Evolutionary conservation across 1,140 invertebrate species (phyloP).

Genomic region (Drosophila orena): DNA sequence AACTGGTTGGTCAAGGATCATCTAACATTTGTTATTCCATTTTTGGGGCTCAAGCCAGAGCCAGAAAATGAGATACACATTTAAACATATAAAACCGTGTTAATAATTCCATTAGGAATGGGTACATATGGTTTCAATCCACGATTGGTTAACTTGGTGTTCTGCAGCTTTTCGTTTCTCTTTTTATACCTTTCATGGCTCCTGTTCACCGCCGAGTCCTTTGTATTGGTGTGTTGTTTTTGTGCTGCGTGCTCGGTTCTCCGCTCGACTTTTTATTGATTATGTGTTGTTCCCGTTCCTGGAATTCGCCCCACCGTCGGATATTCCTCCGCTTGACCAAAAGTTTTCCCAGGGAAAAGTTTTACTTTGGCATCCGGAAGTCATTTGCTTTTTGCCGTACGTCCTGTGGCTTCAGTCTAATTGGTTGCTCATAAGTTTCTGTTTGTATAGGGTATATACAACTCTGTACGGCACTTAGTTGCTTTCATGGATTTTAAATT

Average conservation of each 20-base stretch:
- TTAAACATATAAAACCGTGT: not conserved
- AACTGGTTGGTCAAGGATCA: not conserved
- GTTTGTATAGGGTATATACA: not conserved
- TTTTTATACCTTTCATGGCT: slow-evolving; percentile 12
- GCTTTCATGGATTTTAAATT: not conserved
- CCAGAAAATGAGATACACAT: too few relatives aligned
- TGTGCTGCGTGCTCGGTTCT: slow-evolving; percentile 51
- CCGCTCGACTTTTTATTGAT: slow-evolving; percentile 69
- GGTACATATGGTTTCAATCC: not conserved
- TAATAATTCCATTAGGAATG: not conserved
- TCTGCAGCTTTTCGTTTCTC: slow-evolving; percentile 14
- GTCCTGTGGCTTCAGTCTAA: slow-evolving; percentile 55
- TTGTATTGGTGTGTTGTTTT: slow-evolving; percentile 18
- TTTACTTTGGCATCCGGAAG: slow-evolving; percentile 50
- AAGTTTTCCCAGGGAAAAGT: slow-evolving; percentile 25
- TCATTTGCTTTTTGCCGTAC: slow-evolving; percentile 49
- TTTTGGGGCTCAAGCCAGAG: too few relatives aligned
- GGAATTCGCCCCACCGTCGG: slow-evolving; percentile 13
- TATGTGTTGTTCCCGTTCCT: slow-evolving; percentile 47
- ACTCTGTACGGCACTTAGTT: too few relatives aligned
- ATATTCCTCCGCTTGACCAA: slow-evolving; percentile 14
- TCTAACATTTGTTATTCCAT: not conserved
- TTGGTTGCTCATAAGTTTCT: not conserved
- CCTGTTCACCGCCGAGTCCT: slow-evolving; percentile 17
- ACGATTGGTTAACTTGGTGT: too few relatives aligned